Base-by-base conservation (phyloP, 2,888 invertebrate species). In the Sinohyriopsis cumingii region DNA sequence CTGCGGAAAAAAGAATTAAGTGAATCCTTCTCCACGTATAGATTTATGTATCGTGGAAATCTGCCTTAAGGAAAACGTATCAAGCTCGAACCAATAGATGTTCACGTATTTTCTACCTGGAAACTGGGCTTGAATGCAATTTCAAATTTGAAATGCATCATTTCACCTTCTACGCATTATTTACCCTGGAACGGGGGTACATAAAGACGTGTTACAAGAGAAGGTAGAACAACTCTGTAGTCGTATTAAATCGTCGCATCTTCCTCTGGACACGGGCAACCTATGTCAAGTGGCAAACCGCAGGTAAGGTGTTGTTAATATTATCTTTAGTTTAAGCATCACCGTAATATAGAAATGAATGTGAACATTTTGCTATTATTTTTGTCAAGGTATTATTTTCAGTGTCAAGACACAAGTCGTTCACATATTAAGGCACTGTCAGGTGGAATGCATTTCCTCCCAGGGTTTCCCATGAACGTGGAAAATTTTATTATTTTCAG, bases 31-130 rank as follows among this genome's bases (percentile, higher is more conserved):
- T 88, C 89, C 55, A 86, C 88, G 82, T 83, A 87, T 71, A 87
- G 91, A 18, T 90, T 89, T 56, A 91, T 91, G 91, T 91, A 87
- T 79, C 82, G 91, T 28, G 91, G 91, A 0, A 88, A 89, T 67
- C 87, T 89, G 62, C 89, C 90, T 1, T 85, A 85, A 5, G 87
- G 87, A 2, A 87, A 89, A 71, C 84, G 91, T 28, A 84, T 87
- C 28, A 81, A 84, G 56, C 86, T 90, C 68, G 78, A 80, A 7
- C 80, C 73, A 33, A 82, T 84, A 56, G 81, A 89, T 65, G 69
- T 83, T 6, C 75, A 77, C 59, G 71, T 65, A 45, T 73, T 82
- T 15, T 75, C 81, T 53, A 86, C 83, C 25, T 86, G 85, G 66
- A 69, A 62, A 18, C 68, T 28, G 28, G 28, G 28, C 5, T 28